These are phyloP conservation scores for Cephus nigrinus DNA, from an alignment of 2,888 invertebrate species.

Conservation along the genomic window DNA sequence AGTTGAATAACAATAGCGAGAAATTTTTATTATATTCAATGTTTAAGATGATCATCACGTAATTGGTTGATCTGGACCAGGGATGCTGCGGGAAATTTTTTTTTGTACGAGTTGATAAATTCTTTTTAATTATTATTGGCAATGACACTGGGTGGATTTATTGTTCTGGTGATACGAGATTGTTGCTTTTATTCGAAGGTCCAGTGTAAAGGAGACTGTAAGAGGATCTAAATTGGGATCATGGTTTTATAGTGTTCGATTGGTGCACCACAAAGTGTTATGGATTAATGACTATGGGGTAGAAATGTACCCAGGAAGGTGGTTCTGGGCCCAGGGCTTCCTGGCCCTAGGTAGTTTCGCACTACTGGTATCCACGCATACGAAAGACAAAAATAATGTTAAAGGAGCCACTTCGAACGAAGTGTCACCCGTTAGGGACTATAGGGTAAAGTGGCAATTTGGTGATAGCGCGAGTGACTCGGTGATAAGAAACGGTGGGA, in stretches of 20 bases:
- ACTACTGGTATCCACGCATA: constrained; percentile 2
- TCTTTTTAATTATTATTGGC: no score
- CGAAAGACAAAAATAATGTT: background rate
- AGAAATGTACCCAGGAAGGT: constrained; percentile 58
- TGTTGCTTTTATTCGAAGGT: no score
- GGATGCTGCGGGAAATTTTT: no score
- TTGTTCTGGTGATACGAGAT: no score
- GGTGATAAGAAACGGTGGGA: constrained; percentile 1
- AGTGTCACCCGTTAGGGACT: background rate
- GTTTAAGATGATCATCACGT: no score
- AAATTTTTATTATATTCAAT: no score
- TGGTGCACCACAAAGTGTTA: no score
- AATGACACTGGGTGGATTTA: no score
- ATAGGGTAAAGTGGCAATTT: background rate
- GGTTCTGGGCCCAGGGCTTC: constrained; percentile 50
- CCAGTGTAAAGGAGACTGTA: background rate
- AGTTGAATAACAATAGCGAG: no score
- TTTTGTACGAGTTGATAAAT: no score
- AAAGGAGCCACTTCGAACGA: background rate
- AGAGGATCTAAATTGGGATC: background rate
- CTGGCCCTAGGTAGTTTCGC: constrained; percentile 47
- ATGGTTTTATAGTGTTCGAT: no score
- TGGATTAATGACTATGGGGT: constrained; percentile 55
- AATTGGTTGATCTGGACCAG: no score
- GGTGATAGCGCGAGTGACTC: background rate